phyloP scores from a whole-genome alignment of 2,797 vertebrate species.

The Sarcoramphus papa region DNA sequence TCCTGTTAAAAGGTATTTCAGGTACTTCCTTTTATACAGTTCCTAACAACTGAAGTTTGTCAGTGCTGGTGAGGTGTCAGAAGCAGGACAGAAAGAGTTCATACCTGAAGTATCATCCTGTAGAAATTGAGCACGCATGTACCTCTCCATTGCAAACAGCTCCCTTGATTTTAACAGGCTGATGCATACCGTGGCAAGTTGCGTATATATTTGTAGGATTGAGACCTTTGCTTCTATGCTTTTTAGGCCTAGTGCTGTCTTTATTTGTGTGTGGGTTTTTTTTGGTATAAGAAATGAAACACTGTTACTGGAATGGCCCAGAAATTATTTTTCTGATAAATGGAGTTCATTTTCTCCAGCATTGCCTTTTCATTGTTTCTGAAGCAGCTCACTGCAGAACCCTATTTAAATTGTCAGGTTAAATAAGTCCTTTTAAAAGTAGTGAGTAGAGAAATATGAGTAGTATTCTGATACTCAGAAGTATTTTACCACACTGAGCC shows the following conservation, averaged over 20 bases:
- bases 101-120: neutral
- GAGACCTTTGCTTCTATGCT: neutral
- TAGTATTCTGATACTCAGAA: neutral
- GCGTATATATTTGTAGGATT: neutral
- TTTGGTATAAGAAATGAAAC: neutral
- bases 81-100: neutral
- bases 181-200: neutral
- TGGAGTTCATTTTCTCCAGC: neutral
- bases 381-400: neutral
- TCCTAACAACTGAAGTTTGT: neutral
- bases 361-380: neutral
- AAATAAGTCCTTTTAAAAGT: neutral
- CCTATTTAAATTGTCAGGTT: neutral
- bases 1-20: neutral
- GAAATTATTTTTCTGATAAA: neutral
- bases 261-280: neutral
- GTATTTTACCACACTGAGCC: slow-evolving; percentile 37
- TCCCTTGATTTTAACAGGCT: neutral
- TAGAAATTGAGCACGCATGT: neutral
- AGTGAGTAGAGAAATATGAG: neutral
- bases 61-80: neutral
- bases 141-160: neutral
- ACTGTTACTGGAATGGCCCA: neutral
- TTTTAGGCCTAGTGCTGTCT: neutral
- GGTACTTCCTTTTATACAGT: neutral